phyloP scores from a whole-genome alignment of 2,113 vertebrate species.

The Notechis scutatus region DNA sequence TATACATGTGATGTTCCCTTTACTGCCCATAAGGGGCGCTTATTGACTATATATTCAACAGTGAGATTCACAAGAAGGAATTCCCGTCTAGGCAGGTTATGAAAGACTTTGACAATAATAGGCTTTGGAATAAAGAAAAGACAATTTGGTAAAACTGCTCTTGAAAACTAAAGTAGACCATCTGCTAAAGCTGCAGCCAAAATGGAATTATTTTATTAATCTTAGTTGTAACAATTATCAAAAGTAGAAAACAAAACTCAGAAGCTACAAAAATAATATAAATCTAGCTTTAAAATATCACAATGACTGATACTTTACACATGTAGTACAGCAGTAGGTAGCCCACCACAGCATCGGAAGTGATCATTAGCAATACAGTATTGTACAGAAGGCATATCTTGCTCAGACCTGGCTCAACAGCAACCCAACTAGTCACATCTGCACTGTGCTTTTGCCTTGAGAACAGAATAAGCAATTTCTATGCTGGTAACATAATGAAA shows the following conservation, averaged over 20 bases:
- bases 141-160: neutral
- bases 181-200: neutral
- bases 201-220: conserved; percentile 6
- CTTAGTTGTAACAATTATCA: neutral
- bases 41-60: neutral
- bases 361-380: neutral
- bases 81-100: neutral
- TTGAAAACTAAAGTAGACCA: neutral
- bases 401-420: neutral
- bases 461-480: neutral
- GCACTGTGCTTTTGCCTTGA: neutral
- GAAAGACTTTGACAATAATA: neutral
- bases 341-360: neutral
- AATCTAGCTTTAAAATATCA: neutral
- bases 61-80: neutral
- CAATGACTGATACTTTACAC: neutral
- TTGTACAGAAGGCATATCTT: neutral
- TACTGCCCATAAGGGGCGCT: neutral
- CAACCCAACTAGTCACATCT: neutral
- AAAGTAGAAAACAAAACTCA: conserved; percentile 4
- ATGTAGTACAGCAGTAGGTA: neutral
- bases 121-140: neutral
- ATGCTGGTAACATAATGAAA: neutral
- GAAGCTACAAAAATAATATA: neutral
- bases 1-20: neutral